Percentiles rank a stretch among this genome's conserved stretches.
These are phyloP conservation scores for Trichoplusia ni DNA, from an alignment of 1,140 invertebrate genomes.

Conservation along the genomic window DNA sequence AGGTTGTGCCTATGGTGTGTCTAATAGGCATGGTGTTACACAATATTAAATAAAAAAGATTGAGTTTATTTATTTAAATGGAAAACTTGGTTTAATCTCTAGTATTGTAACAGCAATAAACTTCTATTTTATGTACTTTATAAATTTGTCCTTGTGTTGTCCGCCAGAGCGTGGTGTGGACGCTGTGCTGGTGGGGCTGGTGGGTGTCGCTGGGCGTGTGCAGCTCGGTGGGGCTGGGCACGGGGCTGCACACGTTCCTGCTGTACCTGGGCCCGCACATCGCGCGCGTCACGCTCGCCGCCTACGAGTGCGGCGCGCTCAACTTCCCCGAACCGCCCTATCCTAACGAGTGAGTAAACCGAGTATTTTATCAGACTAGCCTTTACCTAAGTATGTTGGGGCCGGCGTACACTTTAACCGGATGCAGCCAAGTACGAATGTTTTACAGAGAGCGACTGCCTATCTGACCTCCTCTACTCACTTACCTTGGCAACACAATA, in stretches of 20 bases:
- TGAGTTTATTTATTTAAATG: neutral
- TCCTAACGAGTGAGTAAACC: conserved; percentile 90
- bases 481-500: no score
- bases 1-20: no score
- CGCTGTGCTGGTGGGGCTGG: conserved; percentile 84
- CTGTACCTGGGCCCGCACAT: conserved; percentile 97
- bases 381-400: no score
- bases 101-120: no score
- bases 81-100: no score
- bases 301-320: conserved; percentile 97
- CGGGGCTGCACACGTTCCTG: conserved; percentile 98
- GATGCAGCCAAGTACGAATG: no score
- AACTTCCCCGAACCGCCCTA: conserved; percentile 97
- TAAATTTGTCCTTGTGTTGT: neutral
- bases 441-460: no score
- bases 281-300: conserved; percentile 97
- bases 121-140: neutral
- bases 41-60: neutral
- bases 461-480: no score
- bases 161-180: conserved; percentile 52
- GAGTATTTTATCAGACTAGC: no score
- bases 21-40: no score
- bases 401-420: no score
- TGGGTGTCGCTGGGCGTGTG: conserved; percentile 98
- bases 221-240: conserved; percentile 98